A percentile compares a stretch with the other conserved stretches of the same genome.
phyloP scores from a whole-genome alignment of 2,888 invertebrate species.

The Neoascia interrupta region DNA sequence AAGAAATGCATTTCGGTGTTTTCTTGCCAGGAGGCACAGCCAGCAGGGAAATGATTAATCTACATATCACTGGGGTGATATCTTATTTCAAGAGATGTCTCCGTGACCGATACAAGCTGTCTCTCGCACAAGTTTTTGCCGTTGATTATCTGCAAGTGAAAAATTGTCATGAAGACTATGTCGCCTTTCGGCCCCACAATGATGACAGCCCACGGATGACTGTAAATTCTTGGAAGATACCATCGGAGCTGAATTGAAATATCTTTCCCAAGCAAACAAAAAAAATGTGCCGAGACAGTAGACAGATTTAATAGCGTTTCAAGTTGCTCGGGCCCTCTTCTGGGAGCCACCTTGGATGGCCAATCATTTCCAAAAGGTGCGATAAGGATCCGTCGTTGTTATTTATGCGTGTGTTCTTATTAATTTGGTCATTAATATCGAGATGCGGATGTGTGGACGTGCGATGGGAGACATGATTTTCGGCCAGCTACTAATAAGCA shows the following conservation, averaged over 20 bases:
- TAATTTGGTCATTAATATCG: constrained; percentile 64
- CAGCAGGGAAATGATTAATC: constrained; percentile 61
- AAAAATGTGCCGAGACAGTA: constrained; percentile 50
- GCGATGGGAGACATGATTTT: constrained; percentile 53
- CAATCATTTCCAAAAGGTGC: constrained; percentile 44
- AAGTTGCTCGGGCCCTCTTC: constrained; percentile 7
- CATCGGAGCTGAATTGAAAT: constrained; percentile 62
- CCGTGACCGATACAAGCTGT: background rate
- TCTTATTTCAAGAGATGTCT: constrained; percentile 51
- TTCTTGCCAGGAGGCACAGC: background rate
- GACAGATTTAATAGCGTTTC: constrained; percentile 47
- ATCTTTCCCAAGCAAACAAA: constrained; percentile 51
- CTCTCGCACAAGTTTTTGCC: constrained; percentile 24
- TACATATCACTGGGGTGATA: constrained; percentile 52
- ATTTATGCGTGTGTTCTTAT: constrained; percentile 60
- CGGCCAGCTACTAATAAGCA: constrained; percentile 56
- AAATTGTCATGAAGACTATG: constrained; percentile 61
- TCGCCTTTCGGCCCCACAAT: constrained; percentile 28
- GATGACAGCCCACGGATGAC: constrained; percentile 62
- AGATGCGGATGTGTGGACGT: constrained; percentile 19
- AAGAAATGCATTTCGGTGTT: constrained; percentile 55
- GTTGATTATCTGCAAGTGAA: constrained; percentile 66
- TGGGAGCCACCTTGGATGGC: constrained; percentile 53
- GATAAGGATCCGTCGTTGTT: constrained; percentile 62
- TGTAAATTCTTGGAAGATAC: constrained; percentile 64